These are phyloP conservation scores for Antheraea yamamai DNA, from an alignment of 2,888 invertebrate species.

Conservation along the genomic window DNA sequence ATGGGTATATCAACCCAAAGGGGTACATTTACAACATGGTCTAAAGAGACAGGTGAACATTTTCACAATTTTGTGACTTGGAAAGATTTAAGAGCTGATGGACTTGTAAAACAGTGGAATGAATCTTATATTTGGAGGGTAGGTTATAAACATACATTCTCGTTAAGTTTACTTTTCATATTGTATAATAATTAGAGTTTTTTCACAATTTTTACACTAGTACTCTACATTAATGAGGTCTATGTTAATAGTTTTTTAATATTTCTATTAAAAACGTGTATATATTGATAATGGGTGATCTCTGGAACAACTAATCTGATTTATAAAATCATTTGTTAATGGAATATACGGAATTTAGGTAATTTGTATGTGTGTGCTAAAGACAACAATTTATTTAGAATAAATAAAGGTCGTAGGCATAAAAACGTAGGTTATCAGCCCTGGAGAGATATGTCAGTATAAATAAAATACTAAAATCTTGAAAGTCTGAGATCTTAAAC, in stretches of 20 bases:
- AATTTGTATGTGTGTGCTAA: no score
- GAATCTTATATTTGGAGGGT: constrained; percentile 87
- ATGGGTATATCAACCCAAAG: constrained; percentile 93
- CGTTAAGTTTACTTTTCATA: no score
- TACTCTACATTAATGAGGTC: background rate
- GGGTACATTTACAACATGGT: constrained; percentile 92
- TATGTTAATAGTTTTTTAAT: background rate
- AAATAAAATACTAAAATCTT: no score
- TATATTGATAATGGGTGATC: no score
- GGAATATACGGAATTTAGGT: no score
- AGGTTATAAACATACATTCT: constrained; percentile 15
- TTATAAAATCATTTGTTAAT: no score
- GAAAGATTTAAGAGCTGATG: constrained; percentile 92
- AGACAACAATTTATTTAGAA: no score
- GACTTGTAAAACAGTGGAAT: constrained; percentile 89
- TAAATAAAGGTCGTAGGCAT: no score
- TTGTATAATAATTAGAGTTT: background rate
- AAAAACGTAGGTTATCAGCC: no score
- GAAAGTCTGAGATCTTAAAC: no score
- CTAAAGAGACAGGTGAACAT: constrained; percentile 86
- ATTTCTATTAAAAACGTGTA: background rate
- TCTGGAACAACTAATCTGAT: no score
- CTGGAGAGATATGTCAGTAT: no score
- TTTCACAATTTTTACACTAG: background rate
- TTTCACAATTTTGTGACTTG: constrained; percentile 95